A percentile compares a stretch with the other conserved stretches of the same genome.
These are phyloP conservation scores for Pygoscelis antarcticus DNA, from an alignment of 2,113 vertebrate species.

Conservation along the genomic window DNA sequence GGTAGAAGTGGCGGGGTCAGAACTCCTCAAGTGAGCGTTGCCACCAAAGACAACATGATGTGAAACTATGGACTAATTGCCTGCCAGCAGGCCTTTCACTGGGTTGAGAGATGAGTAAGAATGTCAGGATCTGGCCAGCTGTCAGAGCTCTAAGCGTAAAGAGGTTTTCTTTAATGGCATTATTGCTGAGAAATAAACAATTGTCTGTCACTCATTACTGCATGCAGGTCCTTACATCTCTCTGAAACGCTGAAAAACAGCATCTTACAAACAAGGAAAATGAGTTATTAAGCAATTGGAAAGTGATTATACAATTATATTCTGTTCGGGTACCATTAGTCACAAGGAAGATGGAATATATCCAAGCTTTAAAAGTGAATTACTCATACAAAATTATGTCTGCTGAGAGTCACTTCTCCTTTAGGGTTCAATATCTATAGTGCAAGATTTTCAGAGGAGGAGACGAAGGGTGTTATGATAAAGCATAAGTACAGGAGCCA, in stretches of 20 bases:
- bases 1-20: neutral
- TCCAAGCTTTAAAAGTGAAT: conserved; percentile 69
- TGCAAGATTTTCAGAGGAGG: neutral
- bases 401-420: conserved; percentile 61
- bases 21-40: neutral
- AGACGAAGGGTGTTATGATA: neutral
- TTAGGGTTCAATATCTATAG: conserved; percentile 35
- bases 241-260: conserved; percentile 57
- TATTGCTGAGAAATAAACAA: conserved; percentile 18
- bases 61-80: neutral
- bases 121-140: neutral
- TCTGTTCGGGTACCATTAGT: conserved; percentile 72
- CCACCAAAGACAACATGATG: neutral
- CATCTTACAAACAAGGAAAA: conserved; percentile 71
- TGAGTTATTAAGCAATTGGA: conserved; percentile 73
- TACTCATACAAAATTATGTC: conserved; percentile 68
- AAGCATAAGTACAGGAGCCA: neutral
- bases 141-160: neutral
- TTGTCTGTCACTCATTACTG: neutral
- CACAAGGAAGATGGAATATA: conserved; percentile 72
- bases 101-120: neutral
- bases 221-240: conserved; percentile 11
- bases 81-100: neutral
- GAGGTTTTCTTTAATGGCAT: neutral
- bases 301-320: conserved; percentile 75